These are phyloP conservation scores for Ecliptopera silaceata DNA, from an alignment of 2,888 invertebrate genomes.

Conservation along the genomic window DNA sequence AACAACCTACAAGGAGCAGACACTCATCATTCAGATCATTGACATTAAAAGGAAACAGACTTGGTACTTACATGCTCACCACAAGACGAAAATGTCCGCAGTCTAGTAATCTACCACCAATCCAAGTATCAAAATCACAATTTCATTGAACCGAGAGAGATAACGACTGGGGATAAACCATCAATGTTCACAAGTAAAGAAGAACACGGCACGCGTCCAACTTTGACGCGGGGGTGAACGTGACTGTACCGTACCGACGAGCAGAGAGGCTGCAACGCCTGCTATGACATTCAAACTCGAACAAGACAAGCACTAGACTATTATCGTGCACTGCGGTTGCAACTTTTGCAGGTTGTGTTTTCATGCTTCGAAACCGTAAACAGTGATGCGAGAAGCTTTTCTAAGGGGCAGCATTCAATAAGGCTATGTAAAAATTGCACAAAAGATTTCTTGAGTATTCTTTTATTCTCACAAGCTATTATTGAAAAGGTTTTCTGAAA, in stretches of 20 bases:
- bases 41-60: conserved; percentile 22
- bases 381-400: conserved; percentile 4
- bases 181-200: conserved; percentile 20
- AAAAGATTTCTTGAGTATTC: too few species aligned
- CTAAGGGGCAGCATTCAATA: not conserved
- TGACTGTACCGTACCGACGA: conserved; percentile 51
- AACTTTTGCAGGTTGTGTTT: conserved; percentile 9
- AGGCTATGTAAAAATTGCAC: not conserved
- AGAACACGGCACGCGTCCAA: conserved; percentile 52
- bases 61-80: conserved; percentile 39
- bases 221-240: conserved; percentile 56
- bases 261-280: conserved; percentile 46
- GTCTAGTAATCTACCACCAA: conserved; percentile 44
- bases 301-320: conserved; percentile 20
- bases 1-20: conserved; percentile 4
- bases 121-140: conserved; percentile 46
- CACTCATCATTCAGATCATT: conserved; percentile 24
- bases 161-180: conserved; percentile 14
- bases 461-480: not conserved
- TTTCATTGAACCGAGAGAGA: conserved; percentile 32
- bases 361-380: conserved; percentile 13
- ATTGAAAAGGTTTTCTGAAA: not conserved
- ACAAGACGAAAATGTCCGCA: conserved; percentile 33
- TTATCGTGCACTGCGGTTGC: conserved; percentile 5
- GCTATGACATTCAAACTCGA: conserved; percentile 39